Base-by-base conservation (phyloP, 2,797 vertebrate species). In the Syndactyla subalaris region DNA sequence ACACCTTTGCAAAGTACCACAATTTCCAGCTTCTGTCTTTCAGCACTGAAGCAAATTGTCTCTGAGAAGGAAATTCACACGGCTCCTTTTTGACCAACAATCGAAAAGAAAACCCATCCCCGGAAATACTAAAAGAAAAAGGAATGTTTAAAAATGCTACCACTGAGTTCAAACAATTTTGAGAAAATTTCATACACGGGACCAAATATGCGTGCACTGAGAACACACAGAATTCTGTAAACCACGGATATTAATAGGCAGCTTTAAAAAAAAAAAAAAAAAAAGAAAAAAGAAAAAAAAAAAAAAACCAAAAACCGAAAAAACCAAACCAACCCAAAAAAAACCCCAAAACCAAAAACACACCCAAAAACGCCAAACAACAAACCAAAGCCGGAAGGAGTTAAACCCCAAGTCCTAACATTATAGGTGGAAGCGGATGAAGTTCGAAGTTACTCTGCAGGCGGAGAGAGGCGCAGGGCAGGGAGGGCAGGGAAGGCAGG, bases 31-130 rank as follows among this genome's bases (percentile, higher is more conserved):
- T 98, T 98, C 97, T 98, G 98, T 92, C 98, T 98, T 75, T 98
- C 98, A 77, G 98, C 98, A 95, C 98, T 97, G 88, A 99, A 98
- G 81, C 98, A 98, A 96, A 99, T 93, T 8, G 97, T 95, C 98
- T 98, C 98, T 98, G 94, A 85, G 59, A 73, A 92, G 70, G 70
- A 90, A 94, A 77, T 68, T 70, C 66, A 7, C 36, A 36, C 24
- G 68, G 88, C 49, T 95, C 70, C 80, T 96, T 94, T 97, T 88
- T 38, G 96, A 65, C 39, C 75, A 89, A 74, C 3, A 67, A 23
- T 5, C 15, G 32, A 49, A 81, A 73, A 78, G 46, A 77, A 91
- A 83, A 19, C 7, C 8, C 13, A 34, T 24, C 57, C 72, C 38
- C 34, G 51, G 34, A 67, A 79, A 76, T 5, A 52, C 10, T 26